Conservation (phyloP, 2,113 vertebrate genomes). For the Mobula hypostoma region DNA sequence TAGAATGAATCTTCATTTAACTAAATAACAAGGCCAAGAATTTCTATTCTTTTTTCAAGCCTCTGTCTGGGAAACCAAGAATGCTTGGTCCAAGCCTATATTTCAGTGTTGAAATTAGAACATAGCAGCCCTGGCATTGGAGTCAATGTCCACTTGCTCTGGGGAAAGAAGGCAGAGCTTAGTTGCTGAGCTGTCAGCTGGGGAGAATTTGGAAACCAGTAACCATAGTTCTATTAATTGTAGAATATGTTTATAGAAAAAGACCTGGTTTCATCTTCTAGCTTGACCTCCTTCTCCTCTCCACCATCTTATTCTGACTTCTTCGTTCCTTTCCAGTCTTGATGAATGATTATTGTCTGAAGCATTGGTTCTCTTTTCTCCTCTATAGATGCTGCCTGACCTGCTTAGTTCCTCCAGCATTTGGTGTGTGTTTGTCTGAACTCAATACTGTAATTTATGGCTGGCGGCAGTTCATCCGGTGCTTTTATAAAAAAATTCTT, state of each 20-base stretch:
- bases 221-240: neutral
- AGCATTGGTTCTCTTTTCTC: neutral
- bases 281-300: too few species aligned
- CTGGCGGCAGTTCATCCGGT: constrained; percentile 48
- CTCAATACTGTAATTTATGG: neutral
- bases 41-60: neutral
- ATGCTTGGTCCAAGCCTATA: neutral
- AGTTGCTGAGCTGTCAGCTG: too few species aligned
- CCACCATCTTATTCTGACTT: too few species aligned
- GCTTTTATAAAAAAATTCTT: constrained; percentile 42
- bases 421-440: neutral
- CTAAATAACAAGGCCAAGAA: neutral
- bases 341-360: too few species aligned
- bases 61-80: neutral
- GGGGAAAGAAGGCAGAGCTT: too few species aligned
- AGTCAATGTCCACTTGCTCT: neutral
- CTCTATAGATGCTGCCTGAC: neutral
- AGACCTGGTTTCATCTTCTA: too few species aligned
- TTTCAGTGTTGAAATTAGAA: neutral
- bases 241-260: too few species aligned
- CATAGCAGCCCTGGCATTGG: neutral
- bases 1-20: neutral
- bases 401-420: too few species aligned
- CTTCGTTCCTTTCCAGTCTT: too few species aligned
- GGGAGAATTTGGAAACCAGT: neutral